Conservation (phyloP, 2,888 invertebrate species). For the Oligia latruncula region DNA sequence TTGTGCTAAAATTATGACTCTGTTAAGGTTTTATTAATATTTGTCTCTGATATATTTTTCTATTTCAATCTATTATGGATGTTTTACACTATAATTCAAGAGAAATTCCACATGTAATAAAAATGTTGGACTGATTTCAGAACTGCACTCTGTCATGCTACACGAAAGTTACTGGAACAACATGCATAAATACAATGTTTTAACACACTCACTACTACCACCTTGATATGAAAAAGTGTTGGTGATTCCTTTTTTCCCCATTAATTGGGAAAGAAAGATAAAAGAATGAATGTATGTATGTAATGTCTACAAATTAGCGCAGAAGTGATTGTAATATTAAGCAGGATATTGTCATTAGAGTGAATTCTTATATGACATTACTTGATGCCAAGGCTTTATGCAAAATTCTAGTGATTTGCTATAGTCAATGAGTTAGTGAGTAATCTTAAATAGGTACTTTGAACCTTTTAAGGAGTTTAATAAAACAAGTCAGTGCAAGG, state of each 20-base stretch:
- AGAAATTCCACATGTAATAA: background rate
- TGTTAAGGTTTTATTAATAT: background rate
- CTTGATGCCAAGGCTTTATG: background rate
- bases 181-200: slow-evolving; percentile 47
- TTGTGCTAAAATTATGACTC: background rate
- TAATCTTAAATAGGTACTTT: background rate
- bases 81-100: background rate
- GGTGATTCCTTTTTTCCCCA: slow-evolving; percentile 14
- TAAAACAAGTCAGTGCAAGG: slow-evolving; percentile 5
- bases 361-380: background rate
- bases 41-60: background rate
- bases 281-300: slow-evolving; percentile 11
- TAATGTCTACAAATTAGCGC: slow-evolving; percentile 13
- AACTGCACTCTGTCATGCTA: slow-evolving; percentile 42
- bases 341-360: background rate
- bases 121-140: background rate
- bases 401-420: slow-evolving; percentile 6
- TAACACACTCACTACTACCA: slow-evolving; percentile 46
- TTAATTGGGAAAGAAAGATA: slow-evolving; percentile 12
- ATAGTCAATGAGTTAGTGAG: background rate
- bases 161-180: slow-evolving; percentile 38
- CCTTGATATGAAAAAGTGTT: slow-evolving; percentile 39
- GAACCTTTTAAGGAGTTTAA: background rate
- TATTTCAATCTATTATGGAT: background rate
- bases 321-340: slow-evolving; percentile 13